Conservation (phyloP, 1,140 invertebrate species). For the Conus betulinus region DNA sequence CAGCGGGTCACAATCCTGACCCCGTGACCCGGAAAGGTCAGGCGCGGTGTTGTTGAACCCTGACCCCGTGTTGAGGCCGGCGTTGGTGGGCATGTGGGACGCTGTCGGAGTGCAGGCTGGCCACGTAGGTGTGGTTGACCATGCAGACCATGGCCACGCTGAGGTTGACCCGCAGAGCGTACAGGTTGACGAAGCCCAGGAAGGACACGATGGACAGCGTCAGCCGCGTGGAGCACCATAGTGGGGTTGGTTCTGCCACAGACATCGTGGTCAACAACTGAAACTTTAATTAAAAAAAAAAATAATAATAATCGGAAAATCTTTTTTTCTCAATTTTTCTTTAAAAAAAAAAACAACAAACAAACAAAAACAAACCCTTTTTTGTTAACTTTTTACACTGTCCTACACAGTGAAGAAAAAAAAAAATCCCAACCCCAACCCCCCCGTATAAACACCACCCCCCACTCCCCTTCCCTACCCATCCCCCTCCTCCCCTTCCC, state of each 20-base stretch:
- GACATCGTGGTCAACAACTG: background rate
- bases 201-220: conserved; percentile 61
- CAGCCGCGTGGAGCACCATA: conserved; percentile 60
- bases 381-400: too few relatives aligned
- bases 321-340: background rate
- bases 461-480: too few relatives aligned
- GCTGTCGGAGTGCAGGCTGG: background rate
- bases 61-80: background rate
- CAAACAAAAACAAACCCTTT: too few relatives aligned
- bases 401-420: too few relatives aligned
- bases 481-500: too few relatives aligned
- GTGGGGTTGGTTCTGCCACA: conserved; percentile 35
- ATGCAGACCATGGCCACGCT: conserved; percentile 90
- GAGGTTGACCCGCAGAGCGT: conserved; percentile 90
- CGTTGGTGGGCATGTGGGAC: background rate
- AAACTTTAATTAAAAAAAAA: too few relatives aligned
- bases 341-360: too few relatives aligned
- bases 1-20: background rate
- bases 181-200: conserved; percentile 75
- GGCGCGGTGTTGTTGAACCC: background rate
- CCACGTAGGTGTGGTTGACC: conserved; percentile 77
- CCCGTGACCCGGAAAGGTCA: too few relatives aligned
- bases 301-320: too few relatives aligned
- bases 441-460: too few relatives aligned
- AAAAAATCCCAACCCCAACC: too few relatives aligned